Base-by-base conservation (phyloP, 1,140 invertebrate species). In the Drosophila ogumai region DNA sequence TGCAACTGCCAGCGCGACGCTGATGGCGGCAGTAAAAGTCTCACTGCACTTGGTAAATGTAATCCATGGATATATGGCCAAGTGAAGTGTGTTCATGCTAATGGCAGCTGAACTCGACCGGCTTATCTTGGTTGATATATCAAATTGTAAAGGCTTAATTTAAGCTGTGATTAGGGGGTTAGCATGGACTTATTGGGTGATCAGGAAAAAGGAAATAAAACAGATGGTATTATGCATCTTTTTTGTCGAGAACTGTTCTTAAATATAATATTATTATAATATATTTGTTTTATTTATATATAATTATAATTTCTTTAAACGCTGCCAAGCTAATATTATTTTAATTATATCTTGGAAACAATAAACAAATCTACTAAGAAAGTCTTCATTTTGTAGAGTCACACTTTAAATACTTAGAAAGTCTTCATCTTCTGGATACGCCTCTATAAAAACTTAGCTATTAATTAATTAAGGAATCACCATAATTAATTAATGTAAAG, bases 21-120 rank as follows among this genome's bases (percentile, higher is more conserved):
- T 28, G 25, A 28, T 6, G 25, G 25, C 25, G 67, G 52, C 40
- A 49, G 68, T 72, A 72, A 72, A 78, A 78, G 49, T 77, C 41
- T 19, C 38, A 28, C 19, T 57, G 67, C 61, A 60, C 19, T 73
- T 56, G 19, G 54, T 28, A 52, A 65, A 52, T 52, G 36, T 52
- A n/a, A 68, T 67, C 61, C 66, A 43, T 52, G 65, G 43, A 40
- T 71, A 49, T 49, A 31, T 49, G 40, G 38, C 13, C 22, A 36
- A 50, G 19, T 71, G 19, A 34, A 54, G 66, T 67, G 50, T 67
- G 66, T 46, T 34, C n/a, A 71, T 50, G 60, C 19, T 41, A 52
- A 50, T 74, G 32, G 31, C 38, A 10, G 12, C 61, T 44, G 22
- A 31, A 52, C 13, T 69, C 17, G 13, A 7, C 2, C 10, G 31